Evolutionary conservation across 2,113 vertebrate species (phyloP), one percentile per base, ranked within the genome.

Genomic region (Proterorhinus semilunaris): DNA sequence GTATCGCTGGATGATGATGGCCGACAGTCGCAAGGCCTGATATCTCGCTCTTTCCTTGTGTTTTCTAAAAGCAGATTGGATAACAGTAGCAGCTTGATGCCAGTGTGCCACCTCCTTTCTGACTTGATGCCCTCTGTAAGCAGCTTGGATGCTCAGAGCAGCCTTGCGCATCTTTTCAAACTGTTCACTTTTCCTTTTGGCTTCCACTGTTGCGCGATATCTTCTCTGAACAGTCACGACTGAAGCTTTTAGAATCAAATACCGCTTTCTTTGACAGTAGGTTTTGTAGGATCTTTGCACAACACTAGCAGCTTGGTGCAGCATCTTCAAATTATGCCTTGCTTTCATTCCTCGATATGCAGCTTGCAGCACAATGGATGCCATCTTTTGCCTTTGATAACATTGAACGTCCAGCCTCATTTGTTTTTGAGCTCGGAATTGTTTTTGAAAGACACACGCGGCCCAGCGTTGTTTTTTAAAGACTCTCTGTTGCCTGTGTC

Each of bases 11-110:
- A 98, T 93, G 62, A 91, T 11, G 13, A 91, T 6, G 44, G 92
- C 88, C 1, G 96, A 93, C 58, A 74, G 47, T 68, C 80, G 88
- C 90, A 94, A 89, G 71, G 89, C 83, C 42, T 3, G 78, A 16
- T 93, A 98, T 47, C 90, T 93, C 6, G 63, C 36, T 7, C 49
- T 73, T 45, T 79, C 75, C 45, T 58, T 76, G 66, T 94, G 87
- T 88, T 90, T 95, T 78, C 87, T 94, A 74, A 94, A 93, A 0
- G 0, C 27, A 27, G 95, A 90, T 86, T 96, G 91, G 62, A 98
- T 94, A 17, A 75, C 44, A 15, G 87, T 75, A 61, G 94, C 94
- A 66, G 95, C 94, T 21, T 10, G 65, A 12, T 91, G 90, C 86
- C 89, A 83, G 3, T 0, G 2, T 0, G 9, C 57, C 17, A 95